Percentiles rank a stretch among this genome's conserved stretches.
phyloP scores from a whole-genome alignment of 2,113 vertebrate genomes.

The Oreocharis arfaki region DNA sequence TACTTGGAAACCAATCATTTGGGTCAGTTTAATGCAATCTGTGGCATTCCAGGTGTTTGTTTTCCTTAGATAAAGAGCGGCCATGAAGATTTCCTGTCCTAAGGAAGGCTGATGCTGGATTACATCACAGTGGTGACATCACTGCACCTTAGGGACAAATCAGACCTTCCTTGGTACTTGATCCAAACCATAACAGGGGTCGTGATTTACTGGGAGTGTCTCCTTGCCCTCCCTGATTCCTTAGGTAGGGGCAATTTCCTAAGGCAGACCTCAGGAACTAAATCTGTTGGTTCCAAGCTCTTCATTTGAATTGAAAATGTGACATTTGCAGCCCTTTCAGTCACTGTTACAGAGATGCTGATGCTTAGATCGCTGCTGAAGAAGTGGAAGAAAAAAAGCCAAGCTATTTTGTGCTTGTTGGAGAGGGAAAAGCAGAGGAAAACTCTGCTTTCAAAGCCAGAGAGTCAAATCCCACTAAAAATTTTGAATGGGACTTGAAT shows the following conservation, averaged over 20 bases:
- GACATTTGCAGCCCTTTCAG: neutral
- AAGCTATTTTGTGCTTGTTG: neutral
- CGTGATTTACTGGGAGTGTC: accelerated
- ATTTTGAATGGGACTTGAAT: neutral
- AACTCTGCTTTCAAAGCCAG: neutral
- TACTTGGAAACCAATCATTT: neutral
- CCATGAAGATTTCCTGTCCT: neutral
- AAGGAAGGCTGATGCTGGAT: neutral
- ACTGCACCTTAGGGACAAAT: accelerated
- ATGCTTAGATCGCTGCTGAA: neutral
- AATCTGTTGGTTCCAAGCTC: neutral
- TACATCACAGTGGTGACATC: neutral
- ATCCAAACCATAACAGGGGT: neutral
- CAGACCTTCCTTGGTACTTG: neutral
- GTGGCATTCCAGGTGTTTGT: neutral
- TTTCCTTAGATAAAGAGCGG: neutral
- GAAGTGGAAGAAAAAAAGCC: neutral
- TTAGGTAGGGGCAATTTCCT: neutral
- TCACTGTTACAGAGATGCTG: neutral
- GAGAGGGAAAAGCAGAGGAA: neutral
- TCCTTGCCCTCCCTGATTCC: neutral
- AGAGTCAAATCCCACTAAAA: neutral
- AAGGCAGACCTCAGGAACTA: neutral
- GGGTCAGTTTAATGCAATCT: accelerated
- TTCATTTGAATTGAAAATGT: neutral